Conservation (phyloP, 1,140 invertebrate genomes). For the Drosophila erecta region DNA sequence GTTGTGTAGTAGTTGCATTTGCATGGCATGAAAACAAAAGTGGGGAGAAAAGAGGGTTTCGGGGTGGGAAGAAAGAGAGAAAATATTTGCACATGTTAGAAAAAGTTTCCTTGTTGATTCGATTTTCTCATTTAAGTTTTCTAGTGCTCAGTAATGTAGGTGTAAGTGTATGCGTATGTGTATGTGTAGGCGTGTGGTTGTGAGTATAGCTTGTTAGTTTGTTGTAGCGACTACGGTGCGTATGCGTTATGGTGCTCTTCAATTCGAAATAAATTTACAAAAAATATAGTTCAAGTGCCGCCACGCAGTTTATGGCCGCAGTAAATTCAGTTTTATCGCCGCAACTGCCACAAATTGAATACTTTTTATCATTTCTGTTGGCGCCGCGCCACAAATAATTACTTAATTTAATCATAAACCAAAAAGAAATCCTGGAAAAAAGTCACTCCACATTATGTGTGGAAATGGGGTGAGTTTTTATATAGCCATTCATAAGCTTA, state of each 20-base stretch:
- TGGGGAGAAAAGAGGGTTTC: slow-evolving; percentile 16
- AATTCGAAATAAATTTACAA: slow-evolving; percentile 31
- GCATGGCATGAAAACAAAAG: slow-evolving; percentile 54
- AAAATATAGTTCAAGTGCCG: slow-evolving; percentile 48
- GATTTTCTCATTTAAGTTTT: slow-evolving; percentile 52
- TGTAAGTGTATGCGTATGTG: slow-evolving; percentile 11
- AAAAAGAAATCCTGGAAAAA: slow-evolving; percentile 46
- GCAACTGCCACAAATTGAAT: slow-evolving; percentile 54
- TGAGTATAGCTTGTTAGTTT: slow-evolving; percentile 60
- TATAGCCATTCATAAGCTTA: slow-evolving; percentile 74
- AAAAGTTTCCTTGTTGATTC: slow-evolving; percentile 53
- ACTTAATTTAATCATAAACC: slow-evolving; percentile 79
- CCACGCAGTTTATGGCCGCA: slow-evolving; percentile 29
- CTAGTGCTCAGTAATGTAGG: slow-evolving; percentile 38
- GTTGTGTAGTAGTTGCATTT: slow-evolving; percentile 41
- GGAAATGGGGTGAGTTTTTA: slow-evolving; percentile 53
- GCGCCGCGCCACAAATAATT: slow-evolving; percentile 73
- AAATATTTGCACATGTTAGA: slow-evolving; percentile 69
- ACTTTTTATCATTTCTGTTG: slow-evolving; percentile 48
- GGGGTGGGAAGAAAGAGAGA: slow-evolving; percentile 30
- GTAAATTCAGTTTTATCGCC: slow-evolving; percentile 54
- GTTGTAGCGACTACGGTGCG: slow-evolving; percentile 61
- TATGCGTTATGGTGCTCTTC: slow-evolving; percentile 50
- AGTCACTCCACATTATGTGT: slow-evolving; percentile 39
- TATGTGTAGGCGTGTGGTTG: slow-evolving; percentile 17